phyloP scores from a whole-genome alignment of 2,797 vertebrate genomes.

The Protosalanx chinensis region DNA sequence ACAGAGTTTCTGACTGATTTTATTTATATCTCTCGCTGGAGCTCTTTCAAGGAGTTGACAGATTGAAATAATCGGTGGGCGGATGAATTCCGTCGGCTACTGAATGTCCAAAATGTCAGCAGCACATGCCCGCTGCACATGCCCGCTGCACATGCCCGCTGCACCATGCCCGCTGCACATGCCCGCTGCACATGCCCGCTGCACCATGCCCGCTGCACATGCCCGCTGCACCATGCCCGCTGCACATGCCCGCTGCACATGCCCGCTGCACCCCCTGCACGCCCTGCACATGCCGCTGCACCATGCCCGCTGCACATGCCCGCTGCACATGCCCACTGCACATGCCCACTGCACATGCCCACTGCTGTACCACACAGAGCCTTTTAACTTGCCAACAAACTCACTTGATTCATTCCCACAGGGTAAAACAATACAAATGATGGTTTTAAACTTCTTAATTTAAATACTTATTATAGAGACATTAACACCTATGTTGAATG shows the following conservation, averaged over 20 bases:
- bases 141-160: slow-evolving; percentile 46
- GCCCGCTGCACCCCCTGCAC: slow-evolving; percentile 56
- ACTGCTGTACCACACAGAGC: slow-evolving; percentile 1
- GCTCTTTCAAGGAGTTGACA: slow-evolving; percentile 69
- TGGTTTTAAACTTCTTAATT: too few relatives aligned
- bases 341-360: slow-evolving; percentile 30
- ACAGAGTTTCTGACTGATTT: slow-evolving; percentile 51
- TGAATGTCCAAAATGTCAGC: slow-evolving; percentile 64
- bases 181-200: slow-evolving; percentile 51
- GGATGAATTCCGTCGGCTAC: slow-evolving; percentile 61
- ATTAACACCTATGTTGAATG: too few relatives aligned
- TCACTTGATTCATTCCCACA: too few relatives aligned
- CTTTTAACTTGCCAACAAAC: too few relatives aligned
- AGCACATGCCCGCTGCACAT: slow-evolving; percentile 55
- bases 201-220: slow-evolving; percentile 50
- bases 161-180: slow-evolving; percentile 51
- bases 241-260: slow-evolving; percentile 50
- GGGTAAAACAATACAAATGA: too few relatives aligned
- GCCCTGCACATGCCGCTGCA: slow-evolving; percentile 44
- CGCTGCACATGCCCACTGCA: slow-evolving; percentile 50
- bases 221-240: slow-evolving; percentile 51
- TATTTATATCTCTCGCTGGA: slow-evolving; percentile 74
- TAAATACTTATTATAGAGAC: too few relatives aligned
- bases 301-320: slow-evolving; percentile 51
- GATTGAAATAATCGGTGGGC: slow-evolving; percentile 68